These are phyloP conservation scores for Eristalis intricaria DNA, from an alignment of 2,888 invertebrate genomes.

Conservation along the genomic window DNA sequence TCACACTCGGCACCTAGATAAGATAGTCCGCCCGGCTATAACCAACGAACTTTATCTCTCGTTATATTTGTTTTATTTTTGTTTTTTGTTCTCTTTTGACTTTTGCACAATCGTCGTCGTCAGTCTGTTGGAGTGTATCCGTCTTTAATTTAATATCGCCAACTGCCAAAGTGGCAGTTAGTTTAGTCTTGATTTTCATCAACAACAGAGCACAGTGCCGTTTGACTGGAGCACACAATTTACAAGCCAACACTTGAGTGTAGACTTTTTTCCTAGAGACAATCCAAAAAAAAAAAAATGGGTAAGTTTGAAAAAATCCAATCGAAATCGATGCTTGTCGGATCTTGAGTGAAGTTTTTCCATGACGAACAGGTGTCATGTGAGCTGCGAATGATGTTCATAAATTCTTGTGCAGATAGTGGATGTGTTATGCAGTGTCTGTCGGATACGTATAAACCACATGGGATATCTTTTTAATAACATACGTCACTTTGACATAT, in stretches of 20 bases:
- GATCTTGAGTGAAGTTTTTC: too few relatives aligned
- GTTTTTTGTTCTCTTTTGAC: neutral
- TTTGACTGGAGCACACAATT: neutral
- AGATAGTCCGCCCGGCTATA: conserved; percentile 25
- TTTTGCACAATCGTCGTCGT: conserved; percentile 22
- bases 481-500: too few relatives aligned
- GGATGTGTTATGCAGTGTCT: too few relatives aligned
- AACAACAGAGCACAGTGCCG: conserved; percentile 24
- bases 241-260: neutral
- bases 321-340: too few relatives aligned
- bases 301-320: neutral
- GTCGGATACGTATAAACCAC: too few relatives aligned
- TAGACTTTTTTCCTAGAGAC: neutral
- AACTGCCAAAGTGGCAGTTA: conserved; percentile 28
- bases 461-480: too few relatives aligned
- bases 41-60: conserved; percentile 20
- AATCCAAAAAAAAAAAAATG: neutral
- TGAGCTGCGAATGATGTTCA: too few relatives aligned
- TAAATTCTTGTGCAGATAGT: too few relatives aligned
- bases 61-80: neutral
- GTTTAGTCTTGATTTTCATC: conserved; percentile 48
- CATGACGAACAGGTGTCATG: too few relatives aligned
- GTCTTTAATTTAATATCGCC: conserved; percentile 40
- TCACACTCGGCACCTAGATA: conserved; percentile 22
- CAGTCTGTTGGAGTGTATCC: conserved; percentile 1